These are phyloP conservation scores for Drosophila tristis DNA, from an alignment of 1,140 invertebrate genomes.

Conservation along the genomic window DNA sequence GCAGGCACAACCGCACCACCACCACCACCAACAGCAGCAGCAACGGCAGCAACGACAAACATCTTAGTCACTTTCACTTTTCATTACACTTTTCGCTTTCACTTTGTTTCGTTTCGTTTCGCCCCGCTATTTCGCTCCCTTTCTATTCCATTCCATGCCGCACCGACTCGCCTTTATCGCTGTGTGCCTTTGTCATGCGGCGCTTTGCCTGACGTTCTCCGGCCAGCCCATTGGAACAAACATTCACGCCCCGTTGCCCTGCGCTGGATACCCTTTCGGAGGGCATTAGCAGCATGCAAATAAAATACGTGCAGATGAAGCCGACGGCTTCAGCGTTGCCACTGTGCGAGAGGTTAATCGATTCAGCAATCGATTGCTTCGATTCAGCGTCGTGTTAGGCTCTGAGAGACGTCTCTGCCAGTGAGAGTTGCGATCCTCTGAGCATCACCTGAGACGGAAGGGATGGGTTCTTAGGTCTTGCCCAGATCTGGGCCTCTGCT, in stretches of 20 bases:
- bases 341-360: too few relatives aligned
- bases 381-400: too few relatives aligned
- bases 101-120: slow-evolving; percentile 6
- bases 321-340: too few relatives aligned
- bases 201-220: slow-evolving; percentile 31
- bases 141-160: background rate
- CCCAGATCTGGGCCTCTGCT: too few relatives aligned
- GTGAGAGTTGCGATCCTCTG: too few relatives aligned
- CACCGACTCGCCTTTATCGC: slow-evolving; percentile 21
- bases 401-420: too few relatives aligned
- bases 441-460: too few relatives aligned
- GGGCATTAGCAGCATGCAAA: too few relatives aligned
- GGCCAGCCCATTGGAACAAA: too few relatives aligned
- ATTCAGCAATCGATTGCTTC: too few relatives aligned
- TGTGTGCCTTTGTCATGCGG: slow-evolving; percentile 50
- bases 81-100: slow-evolving; percentile 43
- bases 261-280: slow-evolving; percentile 1
- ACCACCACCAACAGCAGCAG: slow-evolving; percentile 7
- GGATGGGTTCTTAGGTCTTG: too few relatives aligned
- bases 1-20: slow-evolving; percentile 6
- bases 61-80: slow-evolving; percentile 68
- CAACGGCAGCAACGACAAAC: slow-evolving; percentile 32
- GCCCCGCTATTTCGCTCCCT: background rate
- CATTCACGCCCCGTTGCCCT: background rate
- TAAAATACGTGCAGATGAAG: too few relatives aligned